phyloP scores from a whole-genome alignment of 2,797 vertebrate species.

The Gallirallus australis region DNA sequence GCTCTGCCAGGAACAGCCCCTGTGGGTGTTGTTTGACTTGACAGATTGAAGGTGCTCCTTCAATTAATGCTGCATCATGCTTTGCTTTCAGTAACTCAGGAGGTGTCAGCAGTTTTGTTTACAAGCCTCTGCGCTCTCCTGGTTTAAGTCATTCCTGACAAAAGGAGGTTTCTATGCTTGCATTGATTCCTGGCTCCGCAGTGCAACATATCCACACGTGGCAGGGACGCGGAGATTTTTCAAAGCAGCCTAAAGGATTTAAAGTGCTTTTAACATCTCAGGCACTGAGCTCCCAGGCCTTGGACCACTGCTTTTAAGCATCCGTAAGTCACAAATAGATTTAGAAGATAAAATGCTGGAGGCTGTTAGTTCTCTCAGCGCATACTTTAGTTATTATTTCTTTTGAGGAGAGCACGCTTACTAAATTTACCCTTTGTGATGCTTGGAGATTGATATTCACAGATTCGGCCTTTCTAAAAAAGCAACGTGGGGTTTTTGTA shows the following conservation, averaged over 20 bases:
- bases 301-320: constrained; percentile 51
- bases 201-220: constrained; percentile 37
- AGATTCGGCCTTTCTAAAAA: not conserved
- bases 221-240: constrained; percentile 33
- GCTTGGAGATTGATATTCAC: not conserved
- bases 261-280: constrained; percentile 45
- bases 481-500: not conserved
- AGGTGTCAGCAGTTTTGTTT: constrained; percentile 51
- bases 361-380: not conserved
- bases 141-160: constrained; percentile 36
- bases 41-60: not conserved
- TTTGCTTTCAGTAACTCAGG: not conserved
- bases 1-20: not conserved
- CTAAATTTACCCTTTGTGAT: not conserved
- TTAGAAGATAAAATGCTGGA: constrained; percentile 36
- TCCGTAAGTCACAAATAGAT: constrained; percentile 7
- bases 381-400: not conserved
- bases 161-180: constrained; percentile 51
- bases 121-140: not conserved
- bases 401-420: not conserved
- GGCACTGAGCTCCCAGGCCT: constrained; percentile 3
- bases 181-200: constrained; percentile 39
- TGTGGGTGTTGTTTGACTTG: not conserved
- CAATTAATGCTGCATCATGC: constrained; percentile 39
- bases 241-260: constrained; percentile 59